Base-by-base conservation (phyloP, 2,888 invertebrate genomes). In the Meteorus cinctellus region DNA sequence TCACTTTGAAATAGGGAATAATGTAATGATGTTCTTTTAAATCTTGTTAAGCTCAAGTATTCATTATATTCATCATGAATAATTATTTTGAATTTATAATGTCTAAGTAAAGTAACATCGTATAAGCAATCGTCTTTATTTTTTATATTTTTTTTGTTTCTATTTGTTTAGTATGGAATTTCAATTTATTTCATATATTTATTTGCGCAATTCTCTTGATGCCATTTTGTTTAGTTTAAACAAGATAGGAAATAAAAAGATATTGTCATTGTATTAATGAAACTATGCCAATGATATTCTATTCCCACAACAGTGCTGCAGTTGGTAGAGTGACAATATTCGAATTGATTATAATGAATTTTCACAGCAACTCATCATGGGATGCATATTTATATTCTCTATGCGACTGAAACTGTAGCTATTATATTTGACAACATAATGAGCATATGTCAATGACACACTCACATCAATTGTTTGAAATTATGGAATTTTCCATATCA, bases 1-100 rank as follows among this genome's bases (percentile, higher is more conserved):
- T 55, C 55, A 55, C 55, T 19, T 55, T 8, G 19, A 55, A 55
- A 55, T 24, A 8, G 12, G 6, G 8, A 8, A 55, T 19, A 55
- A 55, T 24, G 24, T n/a, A 55, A 55, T 55, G 55, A 55, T 19
- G 55, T 55, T 19, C 1, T 55, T n/a, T 41, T 41, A 2, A 12
- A 8, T 41, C 12, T 12, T 12, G 4, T 12, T 12, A 8, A n/a
- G 4, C n/a, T 65, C 5, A 65, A 65, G 12, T 36, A 65, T 65
- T 65, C 65, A 65, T 65, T 41, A 41, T 36, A 41, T 65, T 65
- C 36, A 10, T 41, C 65, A 8, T 31, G 31, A 19, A 65, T 24
- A 5, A 65, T 65, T 65, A 16, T 65, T 65, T 19, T 5, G 4
- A 65, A 34, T 41, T 34, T 10, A 24, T 41, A 27, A 12, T 27